Evolutionary conservation across 2,113 vertebrate species (phyloP), one percentile per base, ranked within the genome.

Genomic region (Amia ocellicauda): DNA sequence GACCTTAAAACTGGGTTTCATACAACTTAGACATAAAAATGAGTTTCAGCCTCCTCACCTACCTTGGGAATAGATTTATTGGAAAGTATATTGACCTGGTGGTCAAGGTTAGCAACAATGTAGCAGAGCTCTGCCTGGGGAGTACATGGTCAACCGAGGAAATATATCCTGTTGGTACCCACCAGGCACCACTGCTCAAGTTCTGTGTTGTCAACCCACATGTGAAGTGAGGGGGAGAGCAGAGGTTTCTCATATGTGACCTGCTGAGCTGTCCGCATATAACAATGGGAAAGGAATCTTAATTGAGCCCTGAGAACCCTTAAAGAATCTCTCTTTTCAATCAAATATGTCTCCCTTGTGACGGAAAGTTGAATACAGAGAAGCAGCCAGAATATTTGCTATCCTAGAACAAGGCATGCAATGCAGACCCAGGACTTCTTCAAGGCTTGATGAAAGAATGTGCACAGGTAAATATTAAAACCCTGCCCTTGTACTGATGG

Each of bases 1-100:
- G 60, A 71, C 74, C 69, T 74, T 69, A 65, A n/a, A 70, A 13
- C 31, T 69, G 41, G 19, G 55, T 29, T 20, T 52, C 50, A 31
- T 27, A 29, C 24, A 51, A 36, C 8, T 11, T 51, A 22, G 14
- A n/a, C 47, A 23, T 59, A 23, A 31, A 40, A 50, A 65, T 65
- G 49, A 40, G 28, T 51, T 58, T 49, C 50, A 31, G 52, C 23
- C 28, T 47, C 31, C 54, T 17, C 40, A 3, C 55, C 27, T 20
- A 24, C 43, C n/a, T 16, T 8, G 29, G 55, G 43, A 60, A 19
- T 24, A 50, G 14, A 65, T 17, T 40, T 11, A 60, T 20, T 62
- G 19, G 7, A 62, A 19, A 47, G 22, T n/a, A 58, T 45, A 65
- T 14, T 49, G 53, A 3, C 43, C 54, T 10, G 26, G 27, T 23